A percentile compares a stretch with the other conserved stretches of the same genome.
phyloP scores from a whole-genome alignment of 2,113 vertebrate genomes.

The Lethenteron reissneri region DNA sequence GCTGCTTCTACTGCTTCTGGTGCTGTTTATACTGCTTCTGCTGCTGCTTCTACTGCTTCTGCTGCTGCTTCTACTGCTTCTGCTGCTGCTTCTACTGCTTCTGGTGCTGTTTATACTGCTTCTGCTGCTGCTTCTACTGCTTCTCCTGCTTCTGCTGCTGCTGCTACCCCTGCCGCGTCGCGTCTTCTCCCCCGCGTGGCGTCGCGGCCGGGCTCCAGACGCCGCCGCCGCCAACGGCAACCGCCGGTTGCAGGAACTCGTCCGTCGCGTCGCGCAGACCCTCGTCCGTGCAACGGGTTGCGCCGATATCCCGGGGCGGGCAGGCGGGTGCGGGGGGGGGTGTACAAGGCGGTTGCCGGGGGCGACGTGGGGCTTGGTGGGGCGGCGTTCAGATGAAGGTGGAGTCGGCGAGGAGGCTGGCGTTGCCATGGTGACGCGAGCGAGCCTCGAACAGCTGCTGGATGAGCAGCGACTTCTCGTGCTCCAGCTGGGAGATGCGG shows the following conservation, averaged over 20 bases:
- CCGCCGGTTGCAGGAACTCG: neutral
- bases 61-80: too few species aligned
- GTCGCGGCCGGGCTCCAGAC: too few species aligned
- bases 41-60: too few species aligned
- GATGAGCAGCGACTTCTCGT: constrained; percentile 76
- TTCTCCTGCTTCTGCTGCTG: too few species aligned
- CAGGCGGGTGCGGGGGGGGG: neutral
- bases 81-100: too few species aligned
- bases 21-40: too few species aligned
- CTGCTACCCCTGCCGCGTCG: too few species aligned
- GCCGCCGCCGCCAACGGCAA: neutral
- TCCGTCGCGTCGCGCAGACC: neutral
- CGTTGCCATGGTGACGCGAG: constrained; percentile 32
- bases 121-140: too few species aligned
- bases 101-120: too few species aligned
- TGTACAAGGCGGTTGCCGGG: neutral
- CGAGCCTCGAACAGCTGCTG: constrained; percentile 83
- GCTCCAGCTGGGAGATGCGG: constrained; percentile 73
- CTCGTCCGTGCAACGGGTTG: neutral
- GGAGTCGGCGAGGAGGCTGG: constrained; percentile 38
- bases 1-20: too few species aligned
- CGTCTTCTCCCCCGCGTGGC: too few species aligned
- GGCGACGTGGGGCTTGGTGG: neutral
- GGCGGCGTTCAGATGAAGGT: constrained; percentile 43
- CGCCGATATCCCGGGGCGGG: neutral